These are phyloP conservation scores for Drosophila kuntzei DNA, from an alignment of 2,888 invertebrate genomes.

Conservation along the genomic window DNA sequence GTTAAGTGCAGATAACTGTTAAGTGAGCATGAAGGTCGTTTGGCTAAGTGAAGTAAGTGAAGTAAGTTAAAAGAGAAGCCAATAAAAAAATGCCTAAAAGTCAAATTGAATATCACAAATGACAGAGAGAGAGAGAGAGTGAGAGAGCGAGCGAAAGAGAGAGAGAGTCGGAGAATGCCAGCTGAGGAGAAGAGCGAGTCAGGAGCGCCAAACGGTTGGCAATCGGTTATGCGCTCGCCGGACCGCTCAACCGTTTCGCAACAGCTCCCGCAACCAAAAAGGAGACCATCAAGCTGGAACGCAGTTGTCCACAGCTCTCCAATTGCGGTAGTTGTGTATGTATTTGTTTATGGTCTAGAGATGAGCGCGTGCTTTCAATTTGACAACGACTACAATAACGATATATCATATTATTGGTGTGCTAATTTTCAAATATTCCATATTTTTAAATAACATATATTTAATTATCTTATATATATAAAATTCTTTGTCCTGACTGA, in stretches of 20 bases:
- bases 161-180: slow-evolving; percentile 2
- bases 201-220: slow-evolving; percentile 56
- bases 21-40: slow-evolving; percentile 79
- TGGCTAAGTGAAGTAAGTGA: slow-evolving; percentile 51
- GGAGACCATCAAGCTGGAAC: slow-evolving; percentile 62
- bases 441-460: no score
- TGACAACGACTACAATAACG: neutral
- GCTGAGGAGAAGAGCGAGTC: slow-evolving; percentile 29
- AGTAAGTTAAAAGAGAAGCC: slow-evolving; percentile 40
- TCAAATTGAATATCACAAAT: slow-evolving; percentile 28
- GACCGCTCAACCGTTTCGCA: slow-evolving; percentile 70
- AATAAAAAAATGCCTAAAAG: slow-evolving; percentile 30
- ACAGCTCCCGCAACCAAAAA: slow-evolving; percentile 54
- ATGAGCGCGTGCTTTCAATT: slow-evolving; percentile 25
- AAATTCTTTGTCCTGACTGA: no score
- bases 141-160: neutral
- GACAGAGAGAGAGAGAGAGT: slow-evolving; percentile 3
- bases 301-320: slow-evolving; percentile 40
- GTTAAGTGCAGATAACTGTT: slow-evolving; percentile 66
- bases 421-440: neutral
- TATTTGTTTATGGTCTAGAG: slow-evolving; percentile 16
- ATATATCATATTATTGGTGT: neutral
- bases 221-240: slow-evolving; percentile 58
- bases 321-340: neutral
- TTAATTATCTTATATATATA: no score